Percentiles rank a stretch among this genome's conserved stretches.
phyloP scores from a whole-genome alignment of 2,113 vertebrate species.

The Spheniscus mendiculus region DNA sequence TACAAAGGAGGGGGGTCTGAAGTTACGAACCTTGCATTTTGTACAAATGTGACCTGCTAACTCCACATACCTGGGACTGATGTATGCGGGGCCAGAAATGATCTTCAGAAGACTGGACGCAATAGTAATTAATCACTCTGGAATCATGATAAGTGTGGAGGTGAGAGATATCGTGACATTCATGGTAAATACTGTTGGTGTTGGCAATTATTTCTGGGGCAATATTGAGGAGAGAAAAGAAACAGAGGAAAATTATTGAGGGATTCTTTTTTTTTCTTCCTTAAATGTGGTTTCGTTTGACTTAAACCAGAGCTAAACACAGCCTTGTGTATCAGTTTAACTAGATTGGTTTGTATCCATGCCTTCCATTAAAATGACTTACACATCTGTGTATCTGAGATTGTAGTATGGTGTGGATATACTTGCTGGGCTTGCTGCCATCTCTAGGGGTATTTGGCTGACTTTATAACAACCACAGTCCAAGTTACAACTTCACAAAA shows the following conservation, averaged over 20 bases:
- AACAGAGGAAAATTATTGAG: neutral
- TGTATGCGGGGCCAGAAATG: neutral
- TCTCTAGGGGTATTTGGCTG: slow-evolving; percentile 8
- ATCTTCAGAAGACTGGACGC: neutral
- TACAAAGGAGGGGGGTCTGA: neutral
- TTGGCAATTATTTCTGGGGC: neutral
- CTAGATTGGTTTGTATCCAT: neutral
- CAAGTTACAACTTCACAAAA: neutral
- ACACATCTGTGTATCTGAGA: neutral
- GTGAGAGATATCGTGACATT: neutral
- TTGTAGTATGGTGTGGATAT: neutral
- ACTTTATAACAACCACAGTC: neutral
- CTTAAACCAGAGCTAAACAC: slow-evolving; percentile 13
- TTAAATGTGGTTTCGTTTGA: slow-evolving; percentile 22
- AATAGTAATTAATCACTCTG: neutral
- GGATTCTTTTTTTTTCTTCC: neutral
- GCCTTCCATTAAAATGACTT: neutral
- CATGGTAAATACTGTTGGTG: neutral
- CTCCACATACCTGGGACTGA: neutral
- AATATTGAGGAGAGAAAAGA: neutral
- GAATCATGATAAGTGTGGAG: neutral
- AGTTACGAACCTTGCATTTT: neutral
- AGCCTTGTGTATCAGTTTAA: neutral
- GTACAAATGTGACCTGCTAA: neutral
- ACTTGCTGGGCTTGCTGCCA: slow-evolving; percentile 34